Base-by-base conservation (phyloP, 2,888 invertebrate genomes). In the Corythucha ciliata region DNA sequence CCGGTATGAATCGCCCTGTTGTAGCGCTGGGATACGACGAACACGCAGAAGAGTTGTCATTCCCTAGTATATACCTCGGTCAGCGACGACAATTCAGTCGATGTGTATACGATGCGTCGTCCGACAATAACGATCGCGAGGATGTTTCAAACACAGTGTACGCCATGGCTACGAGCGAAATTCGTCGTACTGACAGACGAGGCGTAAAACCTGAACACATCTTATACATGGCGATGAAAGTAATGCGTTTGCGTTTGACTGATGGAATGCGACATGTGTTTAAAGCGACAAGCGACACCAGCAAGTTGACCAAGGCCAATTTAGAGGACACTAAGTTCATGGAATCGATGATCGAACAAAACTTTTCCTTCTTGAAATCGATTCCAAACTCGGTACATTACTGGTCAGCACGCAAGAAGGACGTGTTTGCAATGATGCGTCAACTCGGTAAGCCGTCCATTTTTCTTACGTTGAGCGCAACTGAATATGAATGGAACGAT, bases 171-270 rank as follows among this genome's bases (percentile, higher is more conserved):
- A 40, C 48, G 29, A 48, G 48, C 18, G 48, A 69, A 55, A 27
- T 68, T 56, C 57, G 67, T 58, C 61, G 68, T 3, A 20, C 58
- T 40, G 68, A 69, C 58, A 58, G 68, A 49, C 66, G 68, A 46
- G 68, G 63, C 54, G 65, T 61, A 47, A 68, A 57, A 18, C 58
- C 51, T 18, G 26, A 57, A 14, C 50, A 58, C 20, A 3, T 68
- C 52, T 63, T 70, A 42, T 69, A 69, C 59, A 59, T 65, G 45
- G 68, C 68, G 4, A 65, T 66, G 67, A 69, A 69, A 54, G 65
- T 65, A 7, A 40, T 69, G 55, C 59, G 67, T 42, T 10, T 61
- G 5, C 60, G 65, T 27, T 39, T 37, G 16, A 36, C 18, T 20
- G 50, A 48, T 20, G 41, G 29, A 44, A 36, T 27, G n/a, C n/a